Percentiles rank a stretch among this genome's conserved stretches.
Conservation (phyloP, 2,113 vertebrate genomes). For the Callopanchax toddi region DNA sequence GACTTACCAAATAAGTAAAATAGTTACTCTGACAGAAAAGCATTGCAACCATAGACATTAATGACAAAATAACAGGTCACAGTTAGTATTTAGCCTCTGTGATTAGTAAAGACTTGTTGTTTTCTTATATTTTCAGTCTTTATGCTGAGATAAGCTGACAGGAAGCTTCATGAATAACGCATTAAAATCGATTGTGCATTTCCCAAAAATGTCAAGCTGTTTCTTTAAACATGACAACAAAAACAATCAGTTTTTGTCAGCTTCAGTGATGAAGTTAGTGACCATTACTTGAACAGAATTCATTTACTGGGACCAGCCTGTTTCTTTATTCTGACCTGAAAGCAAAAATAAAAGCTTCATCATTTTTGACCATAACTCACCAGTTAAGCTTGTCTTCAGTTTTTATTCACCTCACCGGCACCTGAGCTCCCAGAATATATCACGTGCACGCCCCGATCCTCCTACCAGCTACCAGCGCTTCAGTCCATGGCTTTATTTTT, state of each 20-base stretch:
- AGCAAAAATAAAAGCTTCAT: constrained; percentile 7
- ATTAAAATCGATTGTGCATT: neutral
- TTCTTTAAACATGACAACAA: constrained; percentile 16
- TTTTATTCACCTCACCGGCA: constrained; percentile 48
- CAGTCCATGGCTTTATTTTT: constrained; percentile 80
- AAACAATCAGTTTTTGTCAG: constrained; percentile 17
- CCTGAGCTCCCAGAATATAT: constrained; percentile 43
- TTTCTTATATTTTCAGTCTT: constrained; percentile 5
- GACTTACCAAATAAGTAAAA: neutral
- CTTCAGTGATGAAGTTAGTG: constrained; percentile 24
- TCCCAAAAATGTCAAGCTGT: constrained; percentile 26
- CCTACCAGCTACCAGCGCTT: constrained; percentile 63
- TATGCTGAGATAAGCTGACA: constrained; percentile 8
- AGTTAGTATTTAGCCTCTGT: neutral
- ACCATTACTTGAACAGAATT: constrained; percentile 37
- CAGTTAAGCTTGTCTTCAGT: constrained; percentile 37
- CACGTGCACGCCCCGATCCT: constrained; percentile 46
- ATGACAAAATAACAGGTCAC: neutral
- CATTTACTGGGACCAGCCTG: constrained; percentile 50
- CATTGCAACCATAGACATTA: neutral
- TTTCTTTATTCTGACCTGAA: constrained; percentile 34
- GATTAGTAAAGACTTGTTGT: neutral
- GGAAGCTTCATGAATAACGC: neutral
- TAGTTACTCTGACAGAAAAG: neutral
- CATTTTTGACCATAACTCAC: neutral